Percentiles rank a stretch among this genome's conserved stretches.
Conservation (phyloP, 2,113 vertebrate species). For the Camelus dromedarius region DNA sequence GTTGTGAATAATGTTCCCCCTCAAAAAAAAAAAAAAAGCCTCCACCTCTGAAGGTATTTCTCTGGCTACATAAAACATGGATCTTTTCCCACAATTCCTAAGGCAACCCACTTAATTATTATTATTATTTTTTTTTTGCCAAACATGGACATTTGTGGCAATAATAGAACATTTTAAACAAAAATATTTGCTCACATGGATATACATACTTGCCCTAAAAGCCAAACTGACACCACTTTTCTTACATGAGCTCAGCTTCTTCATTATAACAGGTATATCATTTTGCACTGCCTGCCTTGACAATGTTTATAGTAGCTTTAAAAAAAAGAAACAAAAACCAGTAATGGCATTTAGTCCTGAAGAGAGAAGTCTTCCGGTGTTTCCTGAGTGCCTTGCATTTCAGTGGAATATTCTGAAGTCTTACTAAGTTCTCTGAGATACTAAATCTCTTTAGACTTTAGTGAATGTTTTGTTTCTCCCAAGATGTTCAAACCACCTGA, state of each 20-base stretch:
- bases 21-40: not conserved
- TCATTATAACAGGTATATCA: not conserved
- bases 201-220: not conserved
- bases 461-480: slow-evolving; percentile 58
- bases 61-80: not conserved
- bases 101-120: not conserved
- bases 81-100: not conserved
- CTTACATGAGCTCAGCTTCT: slow-evolving; percentile 39
- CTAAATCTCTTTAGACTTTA: slow-evolving; percentile 63
- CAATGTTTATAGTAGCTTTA: not conserved
- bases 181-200: not conserved
- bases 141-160: not conserved
- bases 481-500: slow-evolving; percentile 50
- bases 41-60: not conserved
- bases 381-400: slow-evolving; percentile 70
- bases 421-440: slow-evolving; percentile 69
- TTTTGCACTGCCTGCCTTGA: not conserved
- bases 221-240: slow-evolving; percentile 36
- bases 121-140: not conserved
- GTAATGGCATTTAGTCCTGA: slow-evolving; percentile 30
- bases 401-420: slow-evolving; percentile 58
- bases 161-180: not conserved
- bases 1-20: not conserved
- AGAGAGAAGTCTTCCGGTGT: slow-evolving; percentile 63
- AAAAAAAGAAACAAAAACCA: not conserved